These are phyloP conservation scores for Trogon melanurus DNA, from an alignment of 2,113 vertebrate genomes.

Conservation along the genomic window DNA sequence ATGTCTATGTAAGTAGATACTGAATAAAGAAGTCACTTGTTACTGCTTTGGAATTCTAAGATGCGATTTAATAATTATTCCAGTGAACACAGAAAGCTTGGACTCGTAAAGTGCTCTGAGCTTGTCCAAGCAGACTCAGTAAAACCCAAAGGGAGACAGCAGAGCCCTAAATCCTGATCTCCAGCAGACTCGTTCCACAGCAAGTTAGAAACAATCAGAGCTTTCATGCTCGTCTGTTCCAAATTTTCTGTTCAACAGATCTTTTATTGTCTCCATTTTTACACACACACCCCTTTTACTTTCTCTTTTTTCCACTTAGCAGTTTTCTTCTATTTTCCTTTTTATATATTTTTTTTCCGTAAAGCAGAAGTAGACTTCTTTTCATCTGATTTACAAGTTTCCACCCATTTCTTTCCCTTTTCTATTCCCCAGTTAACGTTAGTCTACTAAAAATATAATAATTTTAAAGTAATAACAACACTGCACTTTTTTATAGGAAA, in stretches of 20 bases:
- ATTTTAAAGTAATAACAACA: neutral
- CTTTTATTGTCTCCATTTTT: neutral
- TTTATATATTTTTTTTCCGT: neutral
- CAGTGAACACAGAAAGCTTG: neutral
- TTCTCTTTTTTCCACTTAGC: neutral
- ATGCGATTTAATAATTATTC: neutral
- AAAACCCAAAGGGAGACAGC: neutral
- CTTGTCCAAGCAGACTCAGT: neutral
- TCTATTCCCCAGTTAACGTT: neutral
- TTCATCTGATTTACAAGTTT: neutral
- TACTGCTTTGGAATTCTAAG: neutral
- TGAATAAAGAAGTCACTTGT: neutral
- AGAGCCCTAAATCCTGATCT: neutral
- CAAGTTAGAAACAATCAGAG: constrained; percentile 7
- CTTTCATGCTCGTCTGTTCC: neutral
- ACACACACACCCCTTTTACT: neutral
- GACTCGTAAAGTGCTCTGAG: neutral
- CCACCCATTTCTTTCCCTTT: neutral
- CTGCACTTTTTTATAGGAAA: neutral
- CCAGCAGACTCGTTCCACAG: neutral
- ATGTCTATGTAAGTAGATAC: neutral
- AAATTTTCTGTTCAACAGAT: neutral
- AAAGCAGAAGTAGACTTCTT: neutral
- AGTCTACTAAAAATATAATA: neutral
- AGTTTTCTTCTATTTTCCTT: neutral